Evolutionary conservation across 2,113 vertebrate genomes (phyloP).

Genomic region (Numenius arquata): DNA sequence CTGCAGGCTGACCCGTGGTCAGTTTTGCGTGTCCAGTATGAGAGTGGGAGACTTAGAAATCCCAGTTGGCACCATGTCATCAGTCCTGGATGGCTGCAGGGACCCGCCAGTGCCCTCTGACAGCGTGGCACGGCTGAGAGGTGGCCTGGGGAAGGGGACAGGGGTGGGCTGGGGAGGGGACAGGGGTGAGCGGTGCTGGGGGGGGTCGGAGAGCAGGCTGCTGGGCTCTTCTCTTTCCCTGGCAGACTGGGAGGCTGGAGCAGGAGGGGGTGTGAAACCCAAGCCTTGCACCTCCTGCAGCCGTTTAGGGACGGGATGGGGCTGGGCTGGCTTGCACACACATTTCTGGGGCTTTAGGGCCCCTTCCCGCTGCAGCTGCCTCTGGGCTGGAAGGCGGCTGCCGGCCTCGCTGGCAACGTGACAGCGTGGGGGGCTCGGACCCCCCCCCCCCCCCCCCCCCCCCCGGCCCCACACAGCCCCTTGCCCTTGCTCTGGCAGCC

Average conservation of each 20-base stretch:
- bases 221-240: not conserved
- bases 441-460: not conserved
- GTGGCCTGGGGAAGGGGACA: too few species aligned
- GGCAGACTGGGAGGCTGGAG: not conserved
- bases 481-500: not conserved
- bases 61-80: not conserved
- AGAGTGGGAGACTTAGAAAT: not conserved
- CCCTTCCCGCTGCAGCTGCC: slow-evolving; percentile 42
- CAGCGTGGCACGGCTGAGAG: not conserved
- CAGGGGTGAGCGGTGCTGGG: fast-evolving
- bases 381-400: not conserved
- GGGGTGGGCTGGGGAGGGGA: too few species aligned
- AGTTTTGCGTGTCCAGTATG: not conserved
- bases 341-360: slow-evolving; percentile 10
- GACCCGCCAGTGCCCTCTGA: not conserved
- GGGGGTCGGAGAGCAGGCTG: too few species aligned
- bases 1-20: not conserved
- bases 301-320: not conserved
- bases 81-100: not conserved
- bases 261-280: not conserved
- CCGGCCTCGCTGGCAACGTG: not conserved
- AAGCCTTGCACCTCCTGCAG: not conserved
- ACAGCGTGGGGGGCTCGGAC: not conserved
- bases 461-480: not conserved
- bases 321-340: not conserved